Percentiles rank a stretch among this genome's conserved stretches.
Evolutionary conservation across 2,888 invertebrate species (phyloP).

Genomic region (Lomographa bimaculata): DNA sequence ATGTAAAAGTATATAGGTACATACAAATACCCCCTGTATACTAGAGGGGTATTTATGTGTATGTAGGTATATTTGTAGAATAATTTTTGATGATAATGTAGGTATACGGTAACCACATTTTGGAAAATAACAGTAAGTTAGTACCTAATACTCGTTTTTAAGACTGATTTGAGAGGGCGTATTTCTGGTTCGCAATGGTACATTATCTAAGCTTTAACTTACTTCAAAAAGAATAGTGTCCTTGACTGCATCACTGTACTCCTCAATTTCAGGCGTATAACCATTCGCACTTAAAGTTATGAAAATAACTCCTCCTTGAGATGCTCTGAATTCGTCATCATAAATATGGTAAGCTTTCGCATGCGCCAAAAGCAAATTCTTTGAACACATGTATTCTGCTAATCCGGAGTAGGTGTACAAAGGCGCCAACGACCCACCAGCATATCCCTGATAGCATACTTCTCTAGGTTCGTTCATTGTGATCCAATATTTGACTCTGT

Average conservation of each 20-base stretch:
- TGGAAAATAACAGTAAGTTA: too few species aligned
- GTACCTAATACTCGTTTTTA: too few species aligned
- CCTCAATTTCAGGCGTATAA: conserved; percentile 53
- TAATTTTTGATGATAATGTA: too few species aligned
- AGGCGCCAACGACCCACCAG: conserved; percentile 25
- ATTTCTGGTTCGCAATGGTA: too few species aligned
- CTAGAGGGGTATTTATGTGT: too few species aligned
- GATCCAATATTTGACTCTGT: conserved; percentile 75
- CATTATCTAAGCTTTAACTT: too few species aligned
- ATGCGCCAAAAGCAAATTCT: conserved; percentile 79
- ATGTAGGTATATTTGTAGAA: too few species aligned
- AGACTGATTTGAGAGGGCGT: too few species aligned
- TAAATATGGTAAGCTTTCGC: conserved; percentile 63
- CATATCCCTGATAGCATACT: conserved; percentile 65
- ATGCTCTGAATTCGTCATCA: conserved; percentile 48
- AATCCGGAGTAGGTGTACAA: conserved; percentile 40
- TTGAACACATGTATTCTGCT: conserved; percentile 71
- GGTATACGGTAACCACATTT: too few species aligned
- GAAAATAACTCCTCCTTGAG: conserved; percentile 42
- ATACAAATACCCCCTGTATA: too few species aligned
- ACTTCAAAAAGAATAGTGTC: conserved; percentile 43
- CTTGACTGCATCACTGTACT: conserved; percentile 58
- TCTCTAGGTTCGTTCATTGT: conserved; percentile 80
- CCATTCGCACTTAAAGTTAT: conserved; percentile 45
- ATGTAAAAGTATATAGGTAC: too few species aligned